Evolutionary conservation across 2,797 vertebrate genomes (phyloP).

Genomic region (Lacerta agilis): DNA sequence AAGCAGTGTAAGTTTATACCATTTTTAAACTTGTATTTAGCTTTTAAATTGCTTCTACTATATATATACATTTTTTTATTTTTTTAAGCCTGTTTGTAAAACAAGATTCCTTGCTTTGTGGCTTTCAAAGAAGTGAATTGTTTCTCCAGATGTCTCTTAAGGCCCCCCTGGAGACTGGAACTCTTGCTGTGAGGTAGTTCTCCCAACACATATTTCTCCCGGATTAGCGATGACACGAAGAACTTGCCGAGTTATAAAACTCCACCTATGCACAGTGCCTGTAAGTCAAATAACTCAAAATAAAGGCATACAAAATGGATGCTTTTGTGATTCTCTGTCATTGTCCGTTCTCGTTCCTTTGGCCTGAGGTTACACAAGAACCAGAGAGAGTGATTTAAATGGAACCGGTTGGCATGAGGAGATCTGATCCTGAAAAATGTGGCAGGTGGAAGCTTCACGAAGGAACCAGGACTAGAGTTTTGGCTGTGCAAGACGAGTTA

Average conservation of each 20-base stretch:
- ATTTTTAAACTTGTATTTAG: slow-evolving; percentile 71
- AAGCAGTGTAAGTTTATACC: slow-evolving; percentile 49
- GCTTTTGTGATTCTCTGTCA: slow-evolving; percentile 1
- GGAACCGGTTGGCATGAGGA: background rate
- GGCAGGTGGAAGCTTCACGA: background rate
- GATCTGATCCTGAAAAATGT: background rate
- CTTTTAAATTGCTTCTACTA: slow-evolving; percentile 63
- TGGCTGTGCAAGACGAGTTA: background rate
- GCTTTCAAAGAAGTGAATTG: slow-evolving; percentile 57
- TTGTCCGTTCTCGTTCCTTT: background rate
- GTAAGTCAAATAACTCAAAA: slow-evolving; percentile 69
- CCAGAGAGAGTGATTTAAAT: background rate
- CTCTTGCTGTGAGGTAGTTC: slow-evolving; percentile 51
- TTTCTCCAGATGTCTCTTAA: slow-evolving; percentile 46
- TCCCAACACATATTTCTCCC: background rate
- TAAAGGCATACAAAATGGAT: slow-evolving; percentile 75
- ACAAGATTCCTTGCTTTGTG: slow-evolving; percentile 45
- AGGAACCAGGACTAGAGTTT: background rate
- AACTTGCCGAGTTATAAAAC: slow-evolving; percentile 45
- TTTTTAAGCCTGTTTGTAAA: slow-evolving; percentile 65
- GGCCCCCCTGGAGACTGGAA: slow-evolving; percentile 66
- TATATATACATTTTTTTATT: slow-evolving; percentile 50
- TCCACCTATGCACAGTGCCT: slow-evolving; percentile 64
- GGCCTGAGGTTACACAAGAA: background rate
- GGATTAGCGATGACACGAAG: slow-evolving; percentile 31